Evolutionary conservation across 2,797 vertebrate genomes (phyloP), one percentile per base, ranked within the genome.

Genomic region (Ctenosaura bakeri): DNA sequence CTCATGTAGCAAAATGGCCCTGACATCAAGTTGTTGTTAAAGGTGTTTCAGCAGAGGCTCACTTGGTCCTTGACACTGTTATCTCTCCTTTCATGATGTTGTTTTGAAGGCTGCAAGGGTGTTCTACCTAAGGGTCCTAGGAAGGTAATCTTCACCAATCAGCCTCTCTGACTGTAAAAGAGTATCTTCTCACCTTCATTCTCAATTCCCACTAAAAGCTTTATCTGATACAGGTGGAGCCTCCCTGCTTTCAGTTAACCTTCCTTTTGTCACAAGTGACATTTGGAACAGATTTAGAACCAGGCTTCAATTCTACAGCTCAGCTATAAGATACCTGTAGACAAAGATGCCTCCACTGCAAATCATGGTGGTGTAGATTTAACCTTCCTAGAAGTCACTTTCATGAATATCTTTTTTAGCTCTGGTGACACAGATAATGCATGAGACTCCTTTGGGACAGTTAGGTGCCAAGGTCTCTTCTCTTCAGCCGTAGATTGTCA

Each of bases 371-470:
- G 10, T 59, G 26, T 35, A 77, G 50, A 20, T 77, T 87, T 87
- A 87, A 90, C 69, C 79, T 83, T 83, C 69, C 79, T 77, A 22
- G 24, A 90, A 81, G 46, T 87, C 80, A 32, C 71, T 69, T 52
- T 56, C 84, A 24, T 26, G 38, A 10, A 10, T 56, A 62, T 50
- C 66, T 59, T 86, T 59, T 82, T 81, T 86, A 74, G 32, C 69
- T 91, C 82, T 81, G 62, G 76, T 85, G 82, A 85, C 52, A 50
- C 38, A 32, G 64, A 22, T 71, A 83, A 83, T 73, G 18, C 62
- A 14, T 3, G 35, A 89, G 59, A 35, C 35, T 77, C 71, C 71
- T 59, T 56, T 38, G 38, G 52, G 79, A 83, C 12, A 52, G 22
- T 82, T 59, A 50, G 79, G 56, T 87, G 62, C 56, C 85, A 83